Conservation (phyloP, 2,888 invertebrate species). For the Chloroclystis v-ata region DNA sequence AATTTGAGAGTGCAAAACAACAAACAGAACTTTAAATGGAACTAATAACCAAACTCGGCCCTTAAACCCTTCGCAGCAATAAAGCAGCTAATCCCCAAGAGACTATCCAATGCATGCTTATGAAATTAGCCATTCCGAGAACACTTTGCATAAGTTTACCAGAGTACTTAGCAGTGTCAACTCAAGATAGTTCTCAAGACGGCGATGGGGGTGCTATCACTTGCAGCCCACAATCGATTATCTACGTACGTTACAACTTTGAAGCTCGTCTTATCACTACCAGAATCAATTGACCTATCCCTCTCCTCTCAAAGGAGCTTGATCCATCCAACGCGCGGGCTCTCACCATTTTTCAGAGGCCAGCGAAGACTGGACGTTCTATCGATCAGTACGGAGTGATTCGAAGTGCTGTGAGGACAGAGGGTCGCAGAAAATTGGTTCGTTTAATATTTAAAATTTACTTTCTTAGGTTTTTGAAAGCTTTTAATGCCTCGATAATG, state of each 20-base stretch:
- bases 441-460: constrained; percentile 5
- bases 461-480: neutral
- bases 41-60: too few species aligned
- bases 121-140: constrained; percentile 20
- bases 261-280: constrained; percentile 41
- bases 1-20: too few species aligned
- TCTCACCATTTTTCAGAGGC: constrained; percentile 26
- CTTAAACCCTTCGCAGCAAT: too few species aligned
- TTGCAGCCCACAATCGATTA: constrained; percentile 45
- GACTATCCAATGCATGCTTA: constrained; percentile 13
- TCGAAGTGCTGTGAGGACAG: constrained; percentile 34
- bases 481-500: neutral
- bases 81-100: neutral
- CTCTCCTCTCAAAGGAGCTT: constrained; percentile 16
- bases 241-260: constrained; percentile 42
- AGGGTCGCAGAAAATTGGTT: constrained; percentile 24
- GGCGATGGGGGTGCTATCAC: constrained; percentile 35
- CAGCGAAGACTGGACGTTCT: constrained; percentile 30
- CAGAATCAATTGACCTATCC: constrained; percentile 37
- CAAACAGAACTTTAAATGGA: too few species aligned
- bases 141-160: constrained; percentile 30
- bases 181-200: constrained; percentile 28
- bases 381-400: constrained; percentile 33
- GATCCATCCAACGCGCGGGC: constrained; percentile 14
- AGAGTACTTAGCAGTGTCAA: constrained; percentile 31